Evolutionary conservation across 2,888 invertebrate species (phyloP).

Genomic region (Drosophila macrospina): DNA sequence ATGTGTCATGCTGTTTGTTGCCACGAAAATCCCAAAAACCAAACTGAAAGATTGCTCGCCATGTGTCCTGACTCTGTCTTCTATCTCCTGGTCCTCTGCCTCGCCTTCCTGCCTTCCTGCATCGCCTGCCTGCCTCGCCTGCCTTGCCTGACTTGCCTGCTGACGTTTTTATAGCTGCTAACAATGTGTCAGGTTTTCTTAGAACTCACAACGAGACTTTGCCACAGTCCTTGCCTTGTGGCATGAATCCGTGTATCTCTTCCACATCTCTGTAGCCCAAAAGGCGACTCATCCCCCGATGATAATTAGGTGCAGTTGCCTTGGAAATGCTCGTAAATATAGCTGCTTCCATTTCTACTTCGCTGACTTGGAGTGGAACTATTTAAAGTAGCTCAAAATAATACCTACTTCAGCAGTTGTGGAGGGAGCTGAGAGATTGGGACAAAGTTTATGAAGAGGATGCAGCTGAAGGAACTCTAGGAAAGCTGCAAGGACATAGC

Average conservation of each 20-base stretch:
- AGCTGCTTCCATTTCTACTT: background rate
- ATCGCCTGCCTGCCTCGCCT: conserved; percentile 44
- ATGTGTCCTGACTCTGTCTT: conserved; percentile 61
- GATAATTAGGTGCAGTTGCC: conserved; percentile 71
- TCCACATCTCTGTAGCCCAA: conserved; percentile 20
- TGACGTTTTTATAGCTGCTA: conserved; percentile 78
- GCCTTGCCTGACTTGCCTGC: conserved; percentile 51
- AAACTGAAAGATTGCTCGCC: conserved; percentile 57
- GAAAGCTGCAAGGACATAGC: too few relatives aligned
- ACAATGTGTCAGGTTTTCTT: conserved; percentile 79
- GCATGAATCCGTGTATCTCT: conserved; percentile 23
- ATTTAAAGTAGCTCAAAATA: conserved; percentile 13
- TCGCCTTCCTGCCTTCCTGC: conserved; percentile 14
- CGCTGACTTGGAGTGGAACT: conserved; percentile 9
- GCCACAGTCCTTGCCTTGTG: conserved; percentile 19
- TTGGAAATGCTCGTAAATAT: conserved; percentile 37
- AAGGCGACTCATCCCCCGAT: conserved; percentile 45
- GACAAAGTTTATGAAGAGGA: background rate
- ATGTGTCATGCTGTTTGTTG: conserved; percentile 72
- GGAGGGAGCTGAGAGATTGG: background rate
- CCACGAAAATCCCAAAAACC: conserved; percentile 63
- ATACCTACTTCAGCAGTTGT: background rate
- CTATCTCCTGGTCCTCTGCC: conserved; percentile 5
- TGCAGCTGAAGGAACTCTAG: too few relatives aligned
- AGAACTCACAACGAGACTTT: conserved; percentile 60